Percentiles rank a stretch among this genome's conserved stretches.
Conservation (phyloP, 2,888 invertebrate genomes). For the Oconnorella tubifera region DNA sequence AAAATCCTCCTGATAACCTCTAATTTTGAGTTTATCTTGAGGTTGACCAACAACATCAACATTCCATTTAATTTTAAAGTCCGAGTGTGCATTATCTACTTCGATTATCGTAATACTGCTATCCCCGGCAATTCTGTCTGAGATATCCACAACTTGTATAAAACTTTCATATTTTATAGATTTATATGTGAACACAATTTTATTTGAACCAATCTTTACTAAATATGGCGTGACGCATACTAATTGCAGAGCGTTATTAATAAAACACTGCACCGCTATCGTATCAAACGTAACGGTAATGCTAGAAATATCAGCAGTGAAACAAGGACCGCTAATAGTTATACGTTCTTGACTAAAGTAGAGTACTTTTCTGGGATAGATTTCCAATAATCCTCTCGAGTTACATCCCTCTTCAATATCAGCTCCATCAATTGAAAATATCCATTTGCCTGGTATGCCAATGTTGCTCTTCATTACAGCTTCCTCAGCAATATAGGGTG, state of each 20-base stretch:
- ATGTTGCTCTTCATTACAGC: constrained; percentile 17
- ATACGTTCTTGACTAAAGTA: constrained; percentile 14
- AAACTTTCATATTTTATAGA: constrained; percentile 4
- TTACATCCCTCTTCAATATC: constrained; percentile 18
- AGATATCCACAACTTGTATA: neutral
- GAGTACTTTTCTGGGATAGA: constrained; percentile 13
- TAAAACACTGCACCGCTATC: neutral
- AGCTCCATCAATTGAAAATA: constrained; percentile 15
- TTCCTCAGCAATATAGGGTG: neutral
- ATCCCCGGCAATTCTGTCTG: neutral
- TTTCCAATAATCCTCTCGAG: constrained; percentile 1
- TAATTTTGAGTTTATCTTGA: too few relatives aligned
- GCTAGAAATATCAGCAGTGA: neutral
- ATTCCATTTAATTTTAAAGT: too few relatives aligned
- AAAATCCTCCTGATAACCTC: too few relatives aligned
- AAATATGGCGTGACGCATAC: constrained; percentile 15
- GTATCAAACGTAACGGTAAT: constrained; percentile 13
- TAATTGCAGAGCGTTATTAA: constrained; percentile 5
- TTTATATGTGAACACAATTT: constrained; percentile 1
- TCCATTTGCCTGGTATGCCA: constrained; percentile 18
- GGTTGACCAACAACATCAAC: too few relatives aligned
- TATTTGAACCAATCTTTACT: neutral
- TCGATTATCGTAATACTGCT: too few relatives aligned
- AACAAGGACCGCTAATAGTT: constrained; percentile 16
- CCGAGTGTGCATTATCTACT: too few relatives aligned